phyloP scores from a whole-genome alignment of 2,113 vertebrate species.

The Entosphenus tridentatus region DNA sequence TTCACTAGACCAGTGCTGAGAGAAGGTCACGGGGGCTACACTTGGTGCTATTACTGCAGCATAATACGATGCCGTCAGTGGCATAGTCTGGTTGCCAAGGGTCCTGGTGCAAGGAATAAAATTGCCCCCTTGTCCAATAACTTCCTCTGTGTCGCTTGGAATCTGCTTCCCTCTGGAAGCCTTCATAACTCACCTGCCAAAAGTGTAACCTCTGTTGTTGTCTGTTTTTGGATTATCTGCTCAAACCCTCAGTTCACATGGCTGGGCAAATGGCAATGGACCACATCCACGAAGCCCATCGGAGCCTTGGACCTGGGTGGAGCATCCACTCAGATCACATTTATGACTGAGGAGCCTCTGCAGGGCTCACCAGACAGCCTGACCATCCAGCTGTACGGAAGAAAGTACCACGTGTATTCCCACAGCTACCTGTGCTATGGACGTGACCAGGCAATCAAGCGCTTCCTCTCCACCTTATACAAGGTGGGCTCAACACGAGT shows the following conservation, averaged over 20 bases:
- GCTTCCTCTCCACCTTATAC: slow-evolving; percentile 34
- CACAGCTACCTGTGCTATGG: slow-evolving; percentile 93
- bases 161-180: no score
- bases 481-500: slow-evolving; percentile 24
- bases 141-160: no score
- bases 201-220: no score
- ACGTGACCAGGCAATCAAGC: slow-evolving; percentile 54
- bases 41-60: no score
- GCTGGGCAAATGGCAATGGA: slow-evolving; percentile 47
- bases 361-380: slow-evolving; percentile 33
- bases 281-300: slow-evolving; percentile 17
- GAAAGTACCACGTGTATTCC: slow-evolving; percentile 55
- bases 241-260: slow-evolving; percentile 36
- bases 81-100: no score
- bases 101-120: no score
- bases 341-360: slow-evolving; percentile 26
- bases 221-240: not conserved
- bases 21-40: no score
- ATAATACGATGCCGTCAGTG: no score
- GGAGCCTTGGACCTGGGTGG: slow-evolving; percentile 86
- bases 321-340: slow-evolving; percentile 95
- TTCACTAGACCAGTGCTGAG: slow-evolving; percentile 21
- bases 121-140: no score
- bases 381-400: slow-evolving; percentile 63
- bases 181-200: no score